These are phyloP conservation scores for Trichomycterus rosablanca DNA, from an alignment of 2,113 vertebrate genomes.

Conservation along the genomic window DNA sequence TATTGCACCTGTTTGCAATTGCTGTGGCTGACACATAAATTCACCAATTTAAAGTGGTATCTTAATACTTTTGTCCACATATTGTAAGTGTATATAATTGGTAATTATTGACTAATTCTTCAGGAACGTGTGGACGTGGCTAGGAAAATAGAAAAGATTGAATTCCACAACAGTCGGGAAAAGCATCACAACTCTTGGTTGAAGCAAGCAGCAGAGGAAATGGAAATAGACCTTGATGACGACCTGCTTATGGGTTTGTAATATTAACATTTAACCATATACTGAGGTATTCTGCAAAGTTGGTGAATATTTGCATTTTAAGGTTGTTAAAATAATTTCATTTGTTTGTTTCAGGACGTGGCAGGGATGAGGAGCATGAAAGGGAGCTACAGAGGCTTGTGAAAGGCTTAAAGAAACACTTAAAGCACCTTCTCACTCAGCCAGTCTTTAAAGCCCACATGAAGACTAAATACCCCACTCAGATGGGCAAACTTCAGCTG, in stretches of 20 bases:
- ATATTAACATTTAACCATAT: neutral
- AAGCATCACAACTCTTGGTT: constrained; percentile 94
- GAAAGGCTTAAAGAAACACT: constrained; percentile 84
- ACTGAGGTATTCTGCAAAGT: neutral
- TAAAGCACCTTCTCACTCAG: constrained; percentile 79
- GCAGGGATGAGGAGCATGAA: constrained; percentile 69
- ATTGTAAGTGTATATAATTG: too few relatives aligned
- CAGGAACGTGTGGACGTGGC: constrained; percentile 87
- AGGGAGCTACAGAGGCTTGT: constrained; percentile 77
- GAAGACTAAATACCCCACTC: constrained; percentile 90
- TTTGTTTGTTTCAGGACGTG: constrained; percentile 53
- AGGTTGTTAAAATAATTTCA: neutral
- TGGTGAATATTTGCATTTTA: neutral
- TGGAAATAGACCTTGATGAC: constrained; percentile 87
- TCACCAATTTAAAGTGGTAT: too few relatives aligned
- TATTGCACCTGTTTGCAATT: too few relatives aligned
- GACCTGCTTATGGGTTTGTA: constrained; percentile 63
- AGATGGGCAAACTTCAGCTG: constrained; percentile 76
- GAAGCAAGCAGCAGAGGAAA: constrained; percentile 82
- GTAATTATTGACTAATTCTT: constrained; percentile 18
- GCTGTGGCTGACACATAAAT: too few relatives aligned
- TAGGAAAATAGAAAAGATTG: constrained; percentile 84
- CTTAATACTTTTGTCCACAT: too few relatives aligned
- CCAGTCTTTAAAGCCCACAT: constrained; percentile 77
- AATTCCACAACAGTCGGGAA: constrained; percentile 82